Percentiles rank a stretch among this genome's conserved stretches.
phyloP scores from a whole-genome alignment of 2,888 invertebrate genomes.

The Trissonchulus latispiculum region DNA sequence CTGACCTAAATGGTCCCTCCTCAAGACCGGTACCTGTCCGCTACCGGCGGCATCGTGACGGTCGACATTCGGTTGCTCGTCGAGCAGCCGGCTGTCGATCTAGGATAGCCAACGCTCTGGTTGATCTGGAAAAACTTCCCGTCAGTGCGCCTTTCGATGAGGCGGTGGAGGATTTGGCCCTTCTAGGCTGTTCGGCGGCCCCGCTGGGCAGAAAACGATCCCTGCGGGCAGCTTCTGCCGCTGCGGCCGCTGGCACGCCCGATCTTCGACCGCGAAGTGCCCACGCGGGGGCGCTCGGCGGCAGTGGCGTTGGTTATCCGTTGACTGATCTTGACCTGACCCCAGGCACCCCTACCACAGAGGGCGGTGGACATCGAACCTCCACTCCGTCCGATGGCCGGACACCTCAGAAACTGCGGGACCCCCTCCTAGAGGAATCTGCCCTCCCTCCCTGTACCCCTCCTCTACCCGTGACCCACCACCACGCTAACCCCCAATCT shows the following conservation, averaged over 20 bases:
- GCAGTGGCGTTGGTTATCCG: too few species aligned
- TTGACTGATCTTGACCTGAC: not conserved
- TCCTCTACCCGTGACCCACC: too few species aligned
- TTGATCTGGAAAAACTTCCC: not conserved
- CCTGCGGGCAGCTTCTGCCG: not conserved
- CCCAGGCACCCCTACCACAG: not conserved
- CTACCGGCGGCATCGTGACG: not conserved
- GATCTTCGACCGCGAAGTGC: not conserved
- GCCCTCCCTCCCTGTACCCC: too few species aligned
- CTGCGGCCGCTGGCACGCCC: not conserved
- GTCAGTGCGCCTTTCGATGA: not conserved
- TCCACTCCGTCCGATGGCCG: not conserved
- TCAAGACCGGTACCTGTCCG: not conserved
- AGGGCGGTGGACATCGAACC: not conserved
- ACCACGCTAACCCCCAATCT: too few species aligned
- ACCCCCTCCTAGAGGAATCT: too few species aligned
- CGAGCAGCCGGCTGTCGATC: not conserved
- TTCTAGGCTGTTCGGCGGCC: not conserved
- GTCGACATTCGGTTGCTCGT: slow-evolving; percentile 5
- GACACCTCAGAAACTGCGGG: not conserved
- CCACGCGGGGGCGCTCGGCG: not conserved
- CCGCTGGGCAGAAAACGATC: not conserved
- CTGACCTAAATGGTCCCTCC: not conserved
- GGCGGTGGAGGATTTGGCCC: not conserved
- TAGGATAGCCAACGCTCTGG: not conserved